Base-by-base conservation (phyloP, 2,113 vertebrate genomes). In the Eleginops maclovinus region DNA sequence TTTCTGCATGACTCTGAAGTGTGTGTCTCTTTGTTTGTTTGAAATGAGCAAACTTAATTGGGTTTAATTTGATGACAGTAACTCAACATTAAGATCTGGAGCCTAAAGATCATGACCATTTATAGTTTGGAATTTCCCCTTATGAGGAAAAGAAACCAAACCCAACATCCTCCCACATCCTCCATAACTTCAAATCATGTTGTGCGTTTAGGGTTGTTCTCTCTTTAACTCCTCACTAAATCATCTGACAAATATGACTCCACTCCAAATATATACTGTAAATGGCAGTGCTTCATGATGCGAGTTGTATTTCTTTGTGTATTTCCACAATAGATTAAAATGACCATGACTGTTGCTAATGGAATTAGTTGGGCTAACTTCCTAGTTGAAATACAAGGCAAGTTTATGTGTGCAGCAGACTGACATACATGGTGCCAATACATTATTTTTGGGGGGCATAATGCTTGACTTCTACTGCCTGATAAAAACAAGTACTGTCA, bases 81-180 rank as follows among this genome's bases (percentile, higher is more conserved):
- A 44, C 65, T 58, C 60, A 49, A 70, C 67, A 74, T 74, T 71
- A 53, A 73, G 47, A 66, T 69, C 56, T 72, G 9, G 19, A 51
- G 26, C 17, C 31, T 72, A 54, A 54, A 72, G 22, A 79, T 64
- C 51, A 36, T 56, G 51, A 49, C 36, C 60, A 16, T 61, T 62
- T 67, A 72, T 65, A 21, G 71, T 55, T 60, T 43, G 40, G 61
- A 62, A 47, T 69, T 79, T 79, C 31, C n/a, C 60, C 36, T 40
- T 46, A 60, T 31, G 9, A 60, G 65, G 59, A 59, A 12, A 59
- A 70, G 17, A 46, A 55, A 72, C 54, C 54, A 43, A 67, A 69
- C 51, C 21, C 65, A 70, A 26, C 55, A 80, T 53, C 58, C 43
- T 65, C n/a, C 26, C 36, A 53, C 16, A 59, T 51, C 19, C 63